These are phyloP conservation scores for Pachymerium ferrugineum DNA, from an alignment of 2,888 invertebrate species.

Conservation along the genomic window DNA sequence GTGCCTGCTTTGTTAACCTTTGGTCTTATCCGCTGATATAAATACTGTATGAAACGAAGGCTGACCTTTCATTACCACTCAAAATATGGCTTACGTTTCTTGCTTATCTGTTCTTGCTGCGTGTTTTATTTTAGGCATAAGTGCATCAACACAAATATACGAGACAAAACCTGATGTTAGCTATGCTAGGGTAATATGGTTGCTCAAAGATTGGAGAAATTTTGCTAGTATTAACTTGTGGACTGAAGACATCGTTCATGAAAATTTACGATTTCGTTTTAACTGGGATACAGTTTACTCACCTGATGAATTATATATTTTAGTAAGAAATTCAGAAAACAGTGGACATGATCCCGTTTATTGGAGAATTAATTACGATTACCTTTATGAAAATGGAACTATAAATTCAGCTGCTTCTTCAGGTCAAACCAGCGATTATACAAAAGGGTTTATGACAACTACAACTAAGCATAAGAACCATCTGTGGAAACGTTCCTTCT, in stretches of 20 bases:
- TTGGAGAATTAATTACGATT: neutral
- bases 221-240: neutral
- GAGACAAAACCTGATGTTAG: neutral
- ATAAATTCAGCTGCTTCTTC: neutral
- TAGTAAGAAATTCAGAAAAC: neutral
- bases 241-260: neutral
- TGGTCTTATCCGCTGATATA: too few species aligned
- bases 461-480: neutral
- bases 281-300: neutral
- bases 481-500: neutral
- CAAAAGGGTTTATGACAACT: neutral
- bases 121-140: too few species aligned
- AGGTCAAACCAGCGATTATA: neutral
- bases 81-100: too few species aligned
- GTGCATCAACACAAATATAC: neutral
- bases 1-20: too few species aligned
- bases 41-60: too few species aligned
- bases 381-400: neutral
- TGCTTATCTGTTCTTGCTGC: too few species aligned
- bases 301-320: neutral
- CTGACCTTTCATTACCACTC: too few species aligned
- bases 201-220: neutral
- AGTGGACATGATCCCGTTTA: neutral
- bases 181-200: neutral
- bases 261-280: neutral